These are phyloP conservation scores for Alviniconcha strummeri DNA, from an alignment of 2,888 invertebrate genomes.

Conservation along the genomic window DNA sequence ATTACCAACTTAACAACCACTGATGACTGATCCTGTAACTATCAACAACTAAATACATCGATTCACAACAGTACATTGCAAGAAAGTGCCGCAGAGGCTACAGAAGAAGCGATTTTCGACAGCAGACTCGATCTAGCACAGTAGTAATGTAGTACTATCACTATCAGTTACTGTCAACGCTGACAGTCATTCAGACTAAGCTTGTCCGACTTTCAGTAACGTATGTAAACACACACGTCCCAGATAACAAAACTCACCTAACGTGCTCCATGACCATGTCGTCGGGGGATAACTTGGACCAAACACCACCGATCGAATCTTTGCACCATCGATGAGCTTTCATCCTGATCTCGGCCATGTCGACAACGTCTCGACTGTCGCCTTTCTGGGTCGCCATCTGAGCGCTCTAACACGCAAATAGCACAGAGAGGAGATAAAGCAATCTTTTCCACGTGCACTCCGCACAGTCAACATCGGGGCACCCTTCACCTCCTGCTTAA, in stretches of 20 bases:
- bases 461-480: conserved; percentile 16
- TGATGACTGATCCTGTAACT: too few species aligned
- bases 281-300: conserved; percentile 52
- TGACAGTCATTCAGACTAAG: too few species aligned
- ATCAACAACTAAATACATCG: too few species aligned
- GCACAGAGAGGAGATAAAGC: conserved; percentile 23
- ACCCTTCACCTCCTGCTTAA: conserved; percentile 18
- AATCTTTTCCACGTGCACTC: conserved; percentile 37
- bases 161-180: too few species aligned
- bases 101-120: too few species aligned
- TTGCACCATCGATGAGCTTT: conserved; percentile 53
- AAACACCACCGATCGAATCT: conserved; percentile 60
- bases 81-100: too few species aligned
- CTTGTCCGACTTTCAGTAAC: not conserved
- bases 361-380: conserved; percentile 29
- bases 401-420: conserved; percentile 19
- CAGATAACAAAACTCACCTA: conserved; percentile 45
- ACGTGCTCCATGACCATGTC: conserved; percentile 53
- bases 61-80: too few species aligned
- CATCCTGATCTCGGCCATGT: conserved; percentile 31
- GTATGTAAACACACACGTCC: not conserved
- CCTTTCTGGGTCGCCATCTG: conserved; percentile 28
- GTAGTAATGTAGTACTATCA: too few species aligned
- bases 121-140: too few species aligned
- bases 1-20: too few species aligned